Conservation (phyloP, 1,140 invertebrate genomes). For the Orchestia grillus region DNA sequence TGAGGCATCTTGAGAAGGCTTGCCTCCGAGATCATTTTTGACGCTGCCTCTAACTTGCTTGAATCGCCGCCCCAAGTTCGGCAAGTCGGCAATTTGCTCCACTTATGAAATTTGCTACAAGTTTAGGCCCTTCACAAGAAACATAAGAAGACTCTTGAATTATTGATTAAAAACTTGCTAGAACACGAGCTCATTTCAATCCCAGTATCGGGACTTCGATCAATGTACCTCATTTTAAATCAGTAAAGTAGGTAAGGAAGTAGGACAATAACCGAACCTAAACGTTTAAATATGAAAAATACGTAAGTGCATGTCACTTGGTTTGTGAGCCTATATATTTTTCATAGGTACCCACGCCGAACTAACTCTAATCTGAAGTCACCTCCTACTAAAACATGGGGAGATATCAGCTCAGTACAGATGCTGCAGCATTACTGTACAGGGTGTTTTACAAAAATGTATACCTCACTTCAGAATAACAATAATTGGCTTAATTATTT, state of each 20-base stretch:
- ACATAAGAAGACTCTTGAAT: background rate
- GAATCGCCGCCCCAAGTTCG: background rate
- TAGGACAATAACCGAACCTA: background rate
- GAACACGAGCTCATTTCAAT: background rate
- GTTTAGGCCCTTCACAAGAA: background rate
- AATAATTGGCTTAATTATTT: too few relatives aligned
- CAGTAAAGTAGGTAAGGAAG: background rate
- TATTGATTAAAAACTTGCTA: background rate
- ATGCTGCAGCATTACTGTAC: too few relatives aligned
- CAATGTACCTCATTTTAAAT: background rate
- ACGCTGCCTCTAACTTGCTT: background rate
- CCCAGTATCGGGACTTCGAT: background rate
- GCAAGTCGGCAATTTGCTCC: background rate
- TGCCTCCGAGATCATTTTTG: background rate
- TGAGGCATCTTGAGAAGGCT: background rate
- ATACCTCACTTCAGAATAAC: too few relatives aligned
- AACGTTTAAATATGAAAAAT: background rate
- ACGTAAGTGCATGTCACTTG: too few relatives aligned
- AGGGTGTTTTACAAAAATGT: too few relatives aligned
- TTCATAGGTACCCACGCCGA: too few relatives aligned
- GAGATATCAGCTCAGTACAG: too few relatives aligned
- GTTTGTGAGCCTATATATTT: too few relatives aligned
- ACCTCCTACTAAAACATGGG: too few relatives aligned
- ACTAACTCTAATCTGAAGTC: too few relatives aligned
- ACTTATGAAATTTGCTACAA: slow-evolving; percentile 15